Evolutionary conservation across 2,797 vertebrate genomes (phyloP).

Genomic region (Mus minutoides): DNA sequence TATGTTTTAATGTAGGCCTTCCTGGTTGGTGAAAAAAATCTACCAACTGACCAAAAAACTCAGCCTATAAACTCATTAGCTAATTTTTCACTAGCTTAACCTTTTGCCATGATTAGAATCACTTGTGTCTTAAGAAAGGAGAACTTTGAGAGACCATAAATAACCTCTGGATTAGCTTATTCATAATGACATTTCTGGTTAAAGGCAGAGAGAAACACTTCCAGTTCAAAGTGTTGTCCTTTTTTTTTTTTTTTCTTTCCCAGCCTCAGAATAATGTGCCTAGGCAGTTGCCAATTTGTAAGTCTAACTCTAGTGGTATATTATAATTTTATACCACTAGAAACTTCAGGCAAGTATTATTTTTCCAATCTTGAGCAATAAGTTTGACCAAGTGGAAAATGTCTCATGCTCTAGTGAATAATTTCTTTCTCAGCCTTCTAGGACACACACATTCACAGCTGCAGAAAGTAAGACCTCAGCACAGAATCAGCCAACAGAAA

Average conservation of each 20-base stretch:
- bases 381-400: conserved; percentile 61
- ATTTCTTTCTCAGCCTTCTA: conserved; percentile 56
- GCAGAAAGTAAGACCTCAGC: conserved; percentile 45
- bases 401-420: conserved; percentile 36
- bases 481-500: conserved; percentile 41
- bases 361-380: conserved; percentile 63
- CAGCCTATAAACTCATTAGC: conserved; percentile 11
- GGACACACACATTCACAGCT: conserved; percentile 46
- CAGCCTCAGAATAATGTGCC: conserved; percentile 16
- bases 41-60: neutral
- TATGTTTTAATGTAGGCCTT: neutral
- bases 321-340: conserved; percentile 20
- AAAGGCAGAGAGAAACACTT: neutral
- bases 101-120: neutral
- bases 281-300: conserved; percentile 37
- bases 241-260: neutral
- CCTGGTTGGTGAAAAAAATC: conserved; percentile 35
- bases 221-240: neutral
- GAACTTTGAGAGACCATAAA: conserved; percentile 14
- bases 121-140: conserved; percentile 32
- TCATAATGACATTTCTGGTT: conserved; percentile 39
- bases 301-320: conserved; percentile 45
- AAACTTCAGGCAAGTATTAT: conserved; percentile 59
- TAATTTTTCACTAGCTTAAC: conserved; percentile 28
- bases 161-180: conserved; percentile 5